Percentiles rank a stretch among this genome's conserved stretches.
phyloP scores from a whole-genome alignment of 2,888 invertebrate species.

The Folsomia manolachei region DNA sequence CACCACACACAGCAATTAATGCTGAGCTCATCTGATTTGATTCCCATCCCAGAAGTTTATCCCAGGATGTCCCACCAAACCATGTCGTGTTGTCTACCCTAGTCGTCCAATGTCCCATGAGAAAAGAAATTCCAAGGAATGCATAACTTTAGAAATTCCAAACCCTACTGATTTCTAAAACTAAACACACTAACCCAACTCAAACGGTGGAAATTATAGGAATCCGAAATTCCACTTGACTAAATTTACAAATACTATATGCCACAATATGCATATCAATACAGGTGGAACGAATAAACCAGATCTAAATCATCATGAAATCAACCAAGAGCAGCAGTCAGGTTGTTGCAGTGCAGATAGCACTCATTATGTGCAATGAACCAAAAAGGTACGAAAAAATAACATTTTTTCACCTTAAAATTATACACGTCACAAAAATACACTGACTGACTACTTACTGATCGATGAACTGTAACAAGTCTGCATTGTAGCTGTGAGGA shows the following conservation, averaged over 20 bases:
- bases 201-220: neutral
- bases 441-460: neutral
- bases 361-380: neutral
- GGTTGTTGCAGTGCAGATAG: neutral
- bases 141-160: no score
- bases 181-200: neutral
- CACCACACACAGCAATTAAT: neutral
- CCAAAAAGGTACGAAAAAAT: neutral
- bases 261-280: neutral
- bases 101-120: no score
- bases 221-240: neutral
- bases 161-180: no score
- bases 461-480: no score
- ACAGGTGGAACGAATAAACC: neutral
- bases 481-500: no score
- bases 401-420: neutral
- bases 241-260: neutral
- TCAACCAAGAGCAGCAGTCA: no score
- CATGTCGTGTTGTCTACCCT: no score
- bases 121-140: no score
- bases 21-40: neutral
- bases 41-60: neutral
- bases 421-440: neutral
- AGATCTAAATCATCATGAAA: neutral
- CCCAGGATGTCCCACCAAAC: no score